These are phyloP conservation scores for Lithophane leautieri DNA, from an alignment of 2,888 invertebrate species.

Conservation along the genomic window DNA sequence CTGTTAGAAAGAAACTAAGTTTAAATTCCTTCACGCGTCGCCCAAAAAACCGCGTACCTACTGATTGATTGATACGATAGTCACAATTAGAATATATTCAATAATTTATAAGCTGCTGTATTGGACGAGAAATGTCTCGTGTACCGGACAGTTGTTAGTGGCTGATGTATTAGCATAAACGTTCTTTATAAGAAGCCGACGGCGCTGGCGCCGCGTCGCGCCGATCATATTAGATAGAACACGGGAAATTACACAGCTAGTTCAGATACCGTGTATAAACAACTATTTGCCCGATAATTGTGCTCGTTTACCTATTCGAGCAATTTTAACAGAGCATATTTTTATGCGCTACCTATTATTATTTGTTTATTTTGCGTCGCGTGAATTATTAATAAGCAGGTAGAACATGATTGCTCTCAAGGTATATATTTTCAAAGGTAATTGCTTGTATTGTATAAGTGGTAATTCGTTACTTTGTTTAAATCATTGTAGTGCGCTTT, in stretches of 20 bases:
- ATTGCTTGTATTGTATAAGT: slow-evolving; percentile 67
- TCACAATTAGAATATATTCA: slow-evolving; percentile 83
- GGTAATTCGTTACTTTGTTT: slow-evolving; percentile 68
- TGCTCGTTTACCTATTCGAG: slow-evolving; percentile 79
- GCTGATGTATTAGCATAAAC: slow-evolving; percentile 85
- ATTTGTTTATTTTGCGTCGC: slow-evolving; percentile 67
- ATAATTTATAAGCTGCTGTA: slow-evolving; percentile 84
- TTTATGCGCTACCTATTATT: slow-evolving; percentile 70
- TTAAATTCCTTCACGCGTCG: slow-evolving; percentile 66
- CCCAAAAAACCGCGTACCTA: slow-evolving; percentile 70
- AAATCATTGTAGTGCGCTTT: slow-evolving; percentile 59
- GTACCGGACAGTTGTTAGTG: slow-evolving; percentile 69
- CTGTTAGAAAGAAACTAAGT: slow-evolving; percentile 55
- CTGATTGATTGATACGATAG: slow-evolving; percentile 83
- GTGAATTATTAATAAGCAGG: slow-evolving; percentile 67
- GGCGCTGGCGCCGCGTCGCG: slow-evolving; percentile 87
- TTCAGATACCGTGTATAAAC: slow-evolving; percentile 84
- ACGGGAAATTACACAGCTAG: slow-evolving; percentile 86
- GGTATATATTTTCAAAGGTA: slow-evolving; percentile 65
- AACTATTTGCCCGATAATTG: slow-evolving; percentile 85
- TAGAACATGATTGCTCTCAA: slow-evolving; percentile 65
- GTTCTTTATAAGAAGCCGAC: slow-evolving; percentile 85
- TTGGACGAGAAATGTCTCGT: slow-evolving; percentile 75
- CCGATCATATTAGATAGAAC: slow-evolving; percentile 84
- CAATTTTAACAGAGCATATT: slow-evolving; percentile 74